Conservation (phyloP, 2,888 invertebrate species). For the Metellina segmentata region DNA sequence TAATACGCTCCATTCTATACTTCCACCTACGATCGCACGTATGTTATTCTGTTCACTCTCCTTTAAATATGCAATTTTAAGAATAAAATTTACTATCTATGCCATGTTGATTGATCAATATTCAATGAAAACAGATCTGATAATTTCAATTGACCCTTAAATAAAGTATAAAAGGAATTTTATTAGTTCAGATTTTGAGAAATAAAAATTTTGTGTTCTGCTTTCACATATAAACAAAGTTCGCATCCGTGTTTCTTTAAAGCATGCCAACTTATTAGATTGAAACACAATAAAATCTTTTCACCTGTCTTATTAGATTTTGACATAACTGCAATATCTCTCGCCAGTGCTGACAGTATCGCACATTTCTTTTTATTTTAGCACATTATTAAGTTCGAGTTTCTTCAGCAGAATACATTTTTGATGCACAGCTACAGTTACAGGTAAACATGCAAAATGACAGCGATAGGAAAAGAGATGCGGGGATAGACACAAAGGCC, state of each 20-base stretch:
- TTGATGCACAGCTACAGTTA: conserved; percentile 30
- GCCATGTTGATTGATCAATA: too few relatives aligned
- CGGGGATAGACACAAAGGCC: too few relatives aligned
- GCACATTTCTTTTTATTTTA: conserved; percentile 50
- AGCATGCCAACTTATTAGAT: not conserved
- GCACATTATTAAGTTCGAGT: conserved; percentile 15
- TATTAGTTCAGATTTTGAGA: not conserved
- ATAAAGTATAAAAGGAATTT: too few relatives aligned
- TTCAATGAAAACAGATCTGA: conserved; percentile 9
- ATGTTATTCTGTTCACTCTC: too few relatives aligned
- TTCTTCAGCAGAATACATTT: conserved; percentile 45
- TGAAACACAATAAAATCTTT: conserved; percentile 23
- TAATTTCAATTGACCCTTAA: not conserved
- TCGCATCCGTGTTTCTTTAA: not conserved
- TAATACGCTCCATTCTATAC: too few relatives aligned
- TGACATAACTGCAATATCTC: conserved; percentile 56
- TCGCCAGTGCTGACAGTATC: conserved; percentile 1
- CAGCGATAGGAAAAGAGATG: not conserved
- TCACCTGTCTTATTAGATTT: conserved; percentile 62
- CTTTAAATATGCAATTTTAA: too few relatives aligned
- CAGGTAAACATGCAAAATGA: conserved; percentile 8
- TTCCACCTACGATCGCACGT: too few relatives aligned
- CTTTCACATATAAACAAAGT: not conserved
- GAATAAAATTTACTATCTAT: too few relatives aligned
- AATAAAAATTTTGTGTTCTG: not conserved